phyloP scores from a whole-genome alignment of 2,797 vertebrate species.

The Pseudochaenichthys georgianus region DNA sequence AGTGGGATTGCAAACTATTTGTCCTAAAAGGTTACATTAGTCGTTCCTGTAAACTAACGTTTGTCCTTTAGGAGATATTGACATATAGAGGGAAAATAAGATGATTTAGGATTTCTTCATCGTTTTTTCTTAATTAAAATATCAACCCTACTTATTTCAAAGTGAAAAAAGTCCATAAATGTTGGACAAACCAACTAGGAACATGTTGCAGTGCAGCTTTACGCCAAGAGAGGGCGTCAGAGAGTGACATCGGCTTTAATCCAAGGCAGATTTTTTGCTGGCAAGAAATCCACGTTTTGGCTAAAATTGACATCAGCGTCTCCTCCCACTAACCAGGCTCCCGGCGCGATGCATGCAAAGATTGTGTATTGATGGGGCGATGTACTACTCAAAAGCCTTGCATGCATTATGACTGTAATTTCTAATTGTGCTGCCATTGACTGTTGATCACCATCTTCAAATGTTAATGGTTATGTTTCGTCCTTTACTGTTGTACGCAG shows the following conservation, averaged over 20 bases:
- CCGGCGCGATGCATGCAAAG: slow-evolving; percentile 35
- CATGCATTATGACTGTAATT: background rate
- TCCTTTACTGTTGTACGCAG: background rate
- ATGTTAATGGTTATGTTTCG: background rate
- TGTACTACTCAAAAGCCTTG: background rate
- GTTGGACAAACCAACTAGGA: no score
- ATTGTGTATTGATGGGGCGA: slow-evolving; percentile 8
- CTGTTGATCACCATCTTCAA: background rate
- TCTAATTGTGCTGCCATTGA: background rate
- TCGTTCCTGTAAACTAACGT: no score
- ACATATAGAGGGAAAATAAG: no score
- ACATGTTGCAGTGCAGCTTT: background rate
- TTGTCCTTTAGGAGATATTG: no score
- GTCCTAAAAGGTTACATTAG: no score
- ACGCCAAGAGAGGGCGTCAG: slow-evolving; percentile 34
- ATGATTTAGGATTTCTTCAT: no score
- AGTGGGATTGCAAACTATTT: no score
- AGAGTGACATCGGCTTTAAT: slow-evolving; percentile 7
- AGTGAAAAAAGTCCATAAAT: background rate
- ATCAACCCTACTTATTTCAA: background rate
- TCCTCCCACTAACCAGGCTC: slow-evolving; percentile 63
- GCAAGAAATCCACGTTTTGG: slow-evolving; percentile 66
- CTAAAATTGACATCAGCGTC: slow-evolving; percentile 74
- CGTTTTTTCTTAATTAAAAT: background rate
- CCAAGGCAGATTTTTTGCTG: background rate